A percentile compares a stretch with the other conserved stretches of the same genome.
These are phyloP conservation scores for Lasioglossum baleicum DNA, from an alignment of 1,140 invertebrate species.

Conservation along the genomic window DNA sequence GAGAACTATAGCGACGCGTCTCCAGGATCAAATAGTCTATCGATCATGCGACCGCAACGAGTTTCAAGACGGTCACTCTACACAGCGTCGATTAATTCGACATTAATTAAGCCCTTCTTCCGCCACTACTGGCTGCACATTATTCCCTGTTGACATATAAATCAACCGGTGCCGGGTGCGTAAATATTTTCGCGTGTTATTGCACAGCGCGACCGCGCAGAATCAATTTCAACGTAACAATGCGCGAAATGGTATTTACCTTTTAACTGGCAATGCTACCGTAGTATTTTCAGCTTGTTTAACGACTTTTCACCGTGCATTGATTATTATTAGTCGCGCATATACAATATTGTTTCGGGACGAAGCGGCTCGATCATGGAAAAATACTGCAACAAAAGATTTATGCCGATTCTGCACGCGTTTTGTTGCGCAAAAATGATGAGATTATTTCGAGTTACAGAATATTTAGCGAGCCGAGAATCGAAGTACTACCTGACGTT, in stretches of 20 bases:
- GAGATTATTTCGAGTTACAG: too few relatives aligned
- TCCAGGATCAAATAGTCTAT: conserved; percentile 45
- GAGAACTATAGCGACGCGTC: conserved; percentile 1
- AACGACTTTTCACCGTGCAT: not conserved
- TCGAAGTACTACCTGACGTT: too few relatives aligned
- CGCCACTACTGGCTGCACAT: too few relatives aligned
- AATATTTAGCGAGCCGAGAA: too few relatives aligned
- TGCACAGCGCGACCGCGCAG: too few relatives aligned
- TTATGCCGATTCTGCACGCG: too few relatives aligned
- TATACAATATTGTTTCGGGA: not conserved
- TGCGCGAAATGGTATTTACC: not conserved
- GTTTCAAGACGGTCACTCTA: conserved; percentile 18
- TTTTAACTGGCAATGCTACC: not conserved
- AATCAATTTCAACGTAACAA: not conserved
- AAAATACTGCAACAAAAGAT: too few relatives aligned
- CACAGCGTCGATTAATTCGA: conserved; percentile 14
- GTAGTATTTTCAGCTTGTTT: not conserved
- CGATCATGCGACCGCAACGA: conserved; percentile 54
- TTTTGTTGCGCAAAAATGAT: too few relatives aligned
- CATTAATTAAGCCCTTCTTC: conserved; percentile 27
- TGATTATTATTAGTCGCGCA: not conserved
- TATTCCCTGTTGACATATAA: not conserved
- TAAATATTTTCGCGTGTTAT: not conserved
- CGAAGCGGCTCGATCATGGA: too few relatives aligned
- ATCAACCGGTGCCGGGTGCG: not conserved